Percentiles rank a stretch among this genome's conserved stretches.
These are phyloP conservation scores for Scomberomorus guttatus DNA, from an alignment of 2,797 vertebrate genomes.

Conservation along the genomic window DNA sequence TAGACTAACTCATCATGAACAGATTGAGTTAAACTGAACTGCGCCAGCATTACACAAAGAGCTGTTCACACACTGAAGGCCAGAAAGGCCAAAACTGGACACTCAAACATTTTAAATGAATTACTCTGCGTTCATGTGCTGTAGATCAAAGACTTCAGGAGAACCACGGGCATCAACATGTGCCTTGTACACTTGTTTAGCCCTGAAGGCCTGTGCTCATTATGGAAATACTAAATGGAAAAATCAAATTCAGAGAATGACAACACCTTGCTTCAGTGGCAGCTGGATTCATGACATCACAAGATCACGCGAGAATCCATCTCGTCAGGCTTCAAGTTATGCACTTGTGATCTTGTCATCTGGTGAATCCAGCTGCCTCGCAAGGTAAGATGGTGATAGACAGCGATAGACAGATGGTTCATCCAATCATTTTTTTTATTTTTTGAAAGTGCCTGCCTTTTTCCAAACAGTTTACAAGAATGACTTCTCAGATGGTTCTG, in stretches of 20 bases:
- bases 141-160: constrained; percentile 9
- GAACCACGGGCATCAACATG: neutral
- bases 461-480: no score
- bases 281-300: no score
- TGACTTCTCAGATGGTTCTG: no score
- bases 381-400: no score
- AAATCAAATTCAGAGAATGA: neutral
- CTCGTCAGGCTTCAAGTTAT: no score
- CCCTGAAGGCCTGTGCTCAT: neutral
- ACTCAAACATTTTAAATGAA: neutral
- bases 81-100: neutral
- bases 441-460: no score
- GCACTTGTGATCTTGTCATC: no score
- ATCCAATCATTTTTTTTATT: no score
- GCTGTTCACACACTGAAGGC: neutral
- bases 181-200: neutral
- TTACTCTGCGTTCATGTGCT: neutral
- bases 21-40: constrained; percentile 12
- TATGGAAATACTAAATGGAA: constrained; percentile 16
- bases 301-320: no score
- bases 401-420: no score
- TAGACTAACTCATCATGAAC: neutral
- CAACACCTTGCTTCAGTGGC: constrained; percentile 5
- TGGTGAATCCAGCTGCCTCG: no score
- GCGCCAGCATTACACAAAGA: neutral